Base-by-base conservation (phyloP, 2,797 vertebrate species). In the Kryptopterus vitreolus region DNA sequence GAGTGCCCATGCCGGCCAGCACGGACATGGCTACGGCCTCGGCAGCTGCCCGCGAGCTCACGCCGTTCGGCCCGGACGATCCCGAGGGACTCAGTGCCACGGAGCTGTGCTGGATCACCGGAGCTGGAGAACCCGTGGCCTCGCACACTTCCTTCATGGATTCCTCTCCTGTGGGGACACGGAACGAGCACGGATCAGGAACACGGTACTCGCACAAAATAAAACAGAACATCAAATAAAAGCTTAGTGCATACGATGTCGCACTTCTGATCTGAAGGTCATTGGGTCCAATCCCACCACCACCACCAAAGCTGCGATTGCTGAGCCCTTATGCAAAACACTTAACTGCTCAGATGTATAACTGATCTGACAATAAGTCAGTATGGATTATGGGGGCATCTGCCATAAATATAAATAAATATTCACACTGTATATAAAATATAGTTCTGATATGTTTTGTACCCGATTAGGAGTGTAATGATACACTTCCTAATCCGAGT, bases 21-120 rank as follows among this genome's bases (percentile, higher is more conserved):
- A 98, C 97, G 0, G 97, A 98, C 85, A 96, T 98, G 87, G 97
- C 97, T 85, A 98, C 95, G 9, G 96, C 96, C 88, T 99, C 97
- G 0, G 97, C 96, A 26, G 97, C 96, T 13, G 96, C 96, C 81
- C 96, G 95, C 20, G 95, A 92, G 63, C 90, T 95, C 86, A 98
- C 88, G 83, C 96, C 96, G 53, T 97, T 98, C 72, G 94, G 94
- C 15, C 94, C 93, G 22, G 82, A 77, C 1, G 87, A 90, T 9
- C 80, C 75, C 0, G 92, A 91, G 63, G 90, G 93, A 87, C 90
- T 93, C 66, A 72, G 87, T 4, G 95, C 92, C 89, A 95, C 89
- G 2, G 97, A 98, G 90, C 97, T 95, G 94, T 96, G 97, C 91
- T 98, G 97, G 92, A 97, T 98, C 84, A 98, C 96, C 0, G 94